Percentiles rank a stretch among this genome's conserved stretches.
Evolutionary conservation across 2,888 invertebrate genomes (phyloP).

Genomic region (Oscheius myriophilus): DNA sequence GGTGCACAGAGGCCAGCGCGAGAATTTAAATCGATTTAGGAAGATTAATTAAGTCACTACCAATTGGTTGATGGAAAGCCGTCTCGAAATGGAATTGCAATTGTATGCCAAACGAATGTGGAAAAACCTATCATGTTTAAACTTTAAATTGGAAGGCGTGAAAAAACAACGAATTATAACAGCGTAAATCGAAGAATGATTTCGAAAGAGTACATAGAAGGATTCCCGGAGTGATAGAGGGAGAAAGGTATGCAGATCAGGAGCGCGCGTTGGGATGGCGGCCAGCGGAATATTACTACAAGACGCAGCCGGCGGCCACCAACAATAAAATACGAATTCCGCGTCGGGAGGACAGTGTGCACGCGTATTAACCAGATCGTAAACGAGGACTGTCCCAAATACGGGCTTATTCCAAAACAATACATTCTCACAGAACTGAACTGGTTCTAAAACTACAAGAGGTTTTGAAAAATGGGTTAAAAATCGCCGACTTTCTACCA

Average conservation of each 20-base stretch:
- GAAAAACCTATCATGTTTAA: no score
- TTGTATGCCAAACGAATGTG: no score
- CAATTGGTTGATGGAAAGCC: slow-evolving; percentile 24
- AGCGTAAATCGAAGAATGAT: neutral
- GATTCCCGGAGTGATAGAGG: neutral
- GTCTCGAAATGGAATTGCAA: neutral
- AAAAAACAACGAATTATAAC: no score
- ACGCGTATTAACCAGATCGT: slow-evolving; percentile 28
- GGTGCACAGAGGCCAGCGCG: slow-evolving; percentile 2
- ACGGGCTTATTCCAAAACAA: neutral
- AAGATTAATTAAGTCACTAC: slow-evolving; percentile 18
- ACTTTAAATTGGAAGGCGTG: no score
- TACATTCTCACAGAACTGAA: no score
- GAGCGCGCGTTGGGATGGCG: slow-evolving; percentile 20
- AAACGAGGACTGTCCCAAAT: slow-evolving; percentile 3
- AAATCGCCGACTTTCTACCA: no score
- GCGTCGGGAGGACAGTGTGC: slow-evolving; percentile 21
- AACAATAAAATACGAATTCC: slow-evolving; percentile 32
- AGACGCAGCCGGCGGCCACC: slow-evolving; percentile 27
- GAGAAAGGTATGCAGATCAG: slow-evolving; percentile 27
- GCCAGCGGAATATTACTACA: slow-evolving; percentile 28
- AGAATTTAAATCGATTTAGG: slow-evolving; percentile 22
- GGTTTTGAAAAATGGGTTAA: no score
- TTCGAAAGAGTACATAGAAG: neutral
- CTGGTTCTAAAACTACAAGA: no score